phyloP scores from a whole-genome alignment of 2,113 vertebrate genomes.

The Pardalotus punctatus region DNA sequence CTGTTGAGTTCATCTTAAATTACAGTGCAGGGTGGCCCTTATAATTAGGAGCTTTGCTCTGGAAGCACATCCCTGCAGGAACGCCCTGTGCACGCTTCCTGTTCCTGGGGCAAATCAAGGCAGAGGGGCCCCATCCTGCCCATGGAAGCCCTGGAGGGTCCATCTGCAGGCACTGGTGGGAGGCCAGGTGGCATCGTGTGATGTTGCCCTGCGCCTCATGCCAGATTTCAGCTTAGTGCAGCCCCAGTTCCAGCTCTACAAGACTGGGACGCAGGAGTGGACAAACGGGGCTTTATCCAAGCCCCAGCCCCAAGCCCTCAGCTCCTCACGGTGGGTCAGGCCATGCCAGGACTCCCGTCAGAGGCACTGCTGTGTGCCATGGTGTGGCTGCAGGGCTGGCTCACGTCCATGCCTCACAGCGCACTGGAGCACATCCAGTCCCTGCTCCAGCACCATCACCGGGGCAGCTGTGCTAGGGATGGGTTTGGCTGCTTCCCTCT shows the following conservation, averaged over 20 bases:
- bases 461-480: neutral
- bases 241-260: neutral
- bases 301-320: neutral
- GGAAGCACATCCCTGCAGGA: neutral
- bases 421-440: neutral
- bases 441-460: neutral
- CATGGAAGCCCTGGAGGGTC: fast-evolving
- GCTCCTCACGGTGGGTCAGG: fast-evolving
- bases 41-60: conserved; percentile 32
- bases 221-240: fast-evolving
- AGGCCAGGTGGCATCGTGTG: fast-evolving
- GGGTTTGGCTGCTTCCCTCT: neutral
- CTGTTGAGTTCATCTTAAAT: conserved; percentile 37
- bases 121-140: neutral
- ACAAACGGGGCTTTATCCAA: neutral
- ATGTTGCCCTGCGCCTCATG: neutral
- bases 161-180: neutral
- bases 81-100: neutral
- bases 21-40: neutral
- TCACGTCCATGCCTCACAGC: neutral
- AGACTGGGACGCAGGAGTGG: neutral
- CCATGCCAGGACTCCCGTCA: fast-evolving
- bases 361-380: fast-evolving
- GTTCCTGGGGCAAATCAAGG: neutral
- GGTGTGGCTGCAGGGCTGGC: neutral